Base-by-base conservation (phyloP, 2,797 vertebrate genomes). In the Danio albolineatus region DNA sequence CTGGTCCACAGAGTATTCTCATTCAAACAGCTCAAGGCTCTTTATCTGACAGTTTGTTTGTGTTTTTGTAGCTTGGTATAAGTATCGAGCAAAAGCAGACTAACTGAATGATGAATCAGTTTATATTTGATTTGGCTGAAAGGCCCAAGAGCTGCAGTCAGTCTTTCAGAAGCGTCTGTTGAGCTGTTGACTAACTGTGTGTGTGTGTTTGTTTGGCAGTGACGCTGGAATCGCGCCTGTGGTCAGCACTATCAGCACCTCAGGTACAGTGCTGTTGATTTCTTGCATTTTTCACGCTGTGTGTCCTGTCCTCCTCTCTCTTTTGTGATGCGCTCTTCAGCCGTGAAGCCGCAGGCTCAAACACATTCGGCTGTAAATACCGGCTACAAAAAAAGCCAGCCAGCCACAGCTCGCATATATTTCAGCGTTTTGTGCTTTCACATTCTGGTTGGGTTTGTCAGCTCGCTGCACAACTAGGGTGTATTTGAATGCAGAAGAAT, bases 211-310 rank as follows among this genome's bases (percentile, higher is more conserved):
- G 14, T 78, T 38, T 85, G 10, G 60, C 93, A 99, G 98, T 83
- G 98, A 99, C 65, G 95, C 98, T 4, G 98, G 98, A 87, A 92
- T 98, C 89, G 96, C 91, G 90, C 97, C 97, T 84, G 90, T 95
- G 0, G 88, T 96, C 85, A 96, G 96, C 17, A 90, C 96, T 79
- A 93, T 96, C 90, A 96, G 96, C 4, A 95, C 96, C 84, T 97
- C 97, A 94, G 97, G 98, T 99, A 92, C 46, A 79, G 66, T 57
- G 57, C 77, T 78, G 65, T 73, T 65, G 38, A 61, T 74, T 56
- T 44, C 46, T 49, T 7, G 21, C 16, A 16, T 54, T 38, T 7
- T 21, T 60, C 71, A 59, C 49, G 79, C 77, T 74, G 13, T 38
- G 36, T 81, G 48, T 59, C 51, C 57, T 39, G 28, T 38, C 17